Evolutionary conservation across 2,888 invertebrate genomes (phyloP), one percentile per base, ranked within the genome.

Genomic region (Hemithea aestivaria): DNA sequence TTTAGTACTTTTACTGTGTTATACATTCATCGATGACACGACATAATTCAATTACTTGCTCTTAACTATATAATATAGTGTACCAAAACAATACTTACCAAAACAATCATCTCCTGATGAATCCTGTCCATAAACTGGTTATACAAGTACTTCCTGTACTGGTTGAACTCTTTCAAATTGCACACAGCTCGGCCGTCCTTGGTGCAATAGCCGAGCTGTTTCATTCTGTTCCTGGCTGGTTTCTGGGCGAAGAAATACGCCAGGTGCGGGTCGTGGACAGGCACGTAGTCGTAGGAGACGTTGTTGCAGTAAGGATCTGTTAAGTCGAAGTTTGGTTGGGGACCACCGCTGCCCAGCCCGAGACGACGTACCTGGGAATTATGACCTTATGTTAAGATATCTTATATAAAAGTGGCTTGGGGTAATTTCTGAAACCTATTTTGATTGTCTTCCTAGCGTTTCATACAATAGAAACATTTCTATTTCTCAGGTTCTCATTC

Each of bases 101-200:
- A 35, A 29, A 66, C 67, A 31, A 57, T 69, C 57, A 87, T 81
- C 46, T 74, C 79, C 64, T 70, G 66, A 38, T 89, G 82, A 39
- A 90, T 85, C 35, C 82, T 73, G 37, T 89, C 89, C 67, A 90
- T 80, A 45, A 89, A 88, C 9, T 83, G 81, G 41, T 88, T 88
- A 48, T 89, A 88, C 34, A 91, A 63, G 49, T 89, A 90, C 48
- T 88, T 87, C 35, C 91, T 87, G 71, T 91, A 91, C 45, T 89
- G 85, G 58, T 91, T 92, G 61, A 91, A 91, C 53, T 91, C 91
- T 45, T 89, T 89, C 9, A 91, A 63, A 1, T 89, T 88, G 60
- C 92, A 92, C 1, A 91, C 87, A 0, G 91, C 91, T 34, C 90
- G 80, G 1, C 89, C 89, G 10, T 90, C 81, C 8, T 82, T 73